Evolutionary conservation across 1,140 invertebrate species (phyloP).

Genomic region (Drepana arcuata): DNA sequence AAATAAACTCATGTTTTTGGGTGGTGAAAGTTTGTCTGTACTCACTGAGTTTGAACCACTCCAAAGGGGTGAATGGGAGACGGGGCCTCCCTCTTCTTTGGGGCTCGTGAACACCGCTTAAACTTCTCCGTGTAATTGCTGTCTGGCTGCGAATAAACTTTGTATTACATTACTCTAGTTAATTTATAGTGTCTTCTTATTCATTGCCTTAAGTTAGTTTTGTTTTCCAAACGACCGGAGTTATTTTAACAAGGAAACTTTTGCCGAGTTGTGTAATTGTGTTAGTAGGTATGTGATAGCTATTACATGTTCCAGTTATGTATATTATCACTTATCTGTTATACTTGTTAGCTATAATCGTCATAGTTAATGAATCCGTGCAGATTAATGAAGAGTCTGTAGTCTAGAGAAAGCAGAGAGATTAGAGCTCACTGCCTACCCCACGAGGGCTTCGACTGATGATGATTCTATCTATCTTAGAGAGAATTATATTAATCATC

Average conservation of each 20-base stretch:
- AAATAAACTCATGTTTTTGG: conserved; percentile 53
- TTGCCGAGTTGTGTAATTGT: conserved; percentile 3
- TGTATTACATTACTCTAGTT: conserved; percentile 63
- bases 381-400: too few relatives aligned
- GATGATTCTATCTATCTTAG: too few relatives aligned
- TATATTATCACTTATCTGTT: too few relatives aligned
- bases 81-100: conserved; percentile 29
- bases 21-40: conserved; percentile 52
- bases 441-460: too few relatives aligned
- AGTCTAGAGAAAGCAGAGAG: too few relatives aligned
- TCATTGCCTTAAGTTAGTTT: conserved; percentile 46
- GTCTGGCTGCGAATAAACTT: conserved; percentile 67
- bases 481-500: too few relatives aligned
- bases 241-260: conserved; percentile 28
- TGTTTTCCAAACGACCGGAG: conserved; percentile 41
- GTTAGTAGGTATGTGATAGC: neutral
- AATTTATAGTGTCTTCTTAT: conserved; percentile 65
- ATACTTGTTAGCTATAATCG: too few relatives aligned
- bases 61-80: conserved; percentile 31
- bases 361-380: too few relatives aligned
- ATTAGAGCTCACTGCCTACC: too few relatives aligned
- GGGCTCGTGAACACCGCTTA: conserved; percentile 58
- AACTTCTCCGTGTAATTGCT: conserved; percentile 63
- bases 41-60: conserved; percentile 39
- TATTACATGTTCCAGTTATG: neutral